Conservation (phyloP, 2,888 invertebrate species). For the Tenthredo distinguenda region DNA sequence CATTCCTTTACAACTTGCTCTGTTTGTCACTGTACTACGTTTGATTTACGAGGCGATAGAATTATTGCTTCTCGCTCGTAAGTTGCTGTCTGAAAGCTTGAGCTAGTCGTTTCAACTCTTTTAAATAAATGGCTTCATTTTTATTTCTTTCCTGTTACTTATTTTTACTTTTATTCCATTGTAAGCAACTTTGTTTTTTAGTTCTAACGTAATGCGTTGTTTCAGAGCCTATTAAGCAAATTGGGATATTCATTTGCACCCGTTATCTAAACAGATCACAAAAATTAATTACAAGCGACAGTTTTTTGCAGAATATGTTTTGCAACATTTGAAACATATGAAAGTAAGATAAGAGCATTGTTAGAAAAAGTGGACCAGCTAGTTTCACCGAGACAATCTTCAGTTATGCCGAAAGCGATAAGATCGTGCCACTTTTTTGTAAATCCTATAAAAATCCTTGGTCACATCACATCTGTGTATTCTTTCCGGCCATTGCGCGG, state of each 20-base stretch:
- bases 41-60: constrained; percentile 49
- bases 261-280: not conserved
- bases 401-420: not conserved
- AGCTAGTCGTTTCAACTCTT: not conserved
- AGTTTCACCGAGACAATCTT: too few relatives aligned
- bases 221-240: not conserved
- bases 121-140: constrained; percentile 18
- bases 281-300: not conserved
- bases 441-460: not conserved
- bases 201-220: not conserved
- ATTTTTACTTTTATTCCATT: not conserved
- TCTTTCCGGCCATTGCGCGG: not conserved
- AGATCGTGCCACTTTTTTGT: not conserved
- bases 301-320: too few relatives aligned
- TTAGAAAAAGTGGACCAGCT: too few relatives aligned
- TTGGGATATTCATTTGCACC: not conserved
- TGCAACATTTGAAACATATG: too few relatives aligned
- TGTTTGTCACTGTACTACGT: constrained; percentile 33
- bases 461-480: not conserved
- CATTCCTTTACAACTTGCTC: constrained; percentile 26
- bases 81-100: not conserved
- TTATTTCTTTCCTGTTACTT: not conserved
- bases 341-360: too few relatives aligned
- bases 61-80: constrained; percentile 28
- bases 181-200: not conserved